These are phyloP conservation scores for Eumacrocentrus americanus DNA, from an alignment of 2,888 invertebrate species.

Conservation along the genomic window DNA sequence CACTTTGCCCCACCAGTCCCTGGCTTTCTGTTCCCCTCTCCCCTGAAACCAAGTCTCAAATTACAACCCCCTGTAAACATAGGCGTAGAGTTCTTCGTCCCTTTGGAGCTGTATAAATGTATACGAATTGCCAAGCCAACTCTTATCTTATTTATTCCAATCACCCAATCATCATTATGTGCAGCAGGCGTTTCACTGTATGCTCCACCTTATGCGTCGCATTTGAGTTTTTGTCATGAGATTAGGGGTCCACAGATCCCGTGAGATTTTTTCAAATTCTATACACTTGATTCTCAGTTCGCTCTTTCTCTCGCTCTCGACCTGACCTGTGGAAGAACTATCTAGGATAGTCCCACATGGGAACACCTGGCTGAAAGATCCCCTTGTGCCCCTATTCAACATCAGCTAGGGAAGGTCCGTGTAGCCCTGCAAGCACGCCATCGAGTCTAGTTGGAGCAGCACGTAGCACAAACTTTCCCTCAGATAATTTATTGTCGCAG, in stretches of 20 bases:
- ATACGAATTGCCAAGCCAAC: neutral
- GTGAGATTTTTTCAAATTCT: neutral
- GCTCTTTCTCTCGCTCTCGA: neutral
- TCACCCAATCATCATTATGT: too few species aligned
- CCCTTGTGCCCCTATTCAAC: too few species aligned
- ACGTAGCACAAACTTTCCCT: neutral
- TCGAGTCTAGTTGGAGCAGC: neutral
- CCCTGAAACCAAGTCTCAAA: constrained; percentile 44
- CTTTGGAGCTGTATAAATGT: too few species aligned
- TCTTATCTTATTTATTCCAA: neutral
- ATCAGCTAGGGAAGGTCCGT: neutral
- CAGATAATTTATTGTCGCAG: neutral
- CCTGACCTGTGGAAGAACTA: neutral
- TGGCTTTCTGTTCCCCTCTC: constrained; percentile 9
- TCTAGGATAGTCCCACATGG: neutral
- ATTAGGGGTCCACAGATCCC: too few species aligned
- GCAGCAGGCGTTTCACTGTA: too few species aligned
- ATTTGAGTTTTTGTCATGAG: too few species aligned
- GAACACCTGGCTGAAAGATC: constrained; percentile 12
- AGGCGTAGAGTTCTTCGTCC: constrained; percentile 44
- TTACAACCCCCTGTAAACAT: constrained; percentile 54
- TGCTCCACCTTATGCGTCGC: too few species aligned
- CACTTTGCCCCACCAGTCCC: constrained; percentile 44
- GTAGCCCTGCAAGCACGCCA: neutral
- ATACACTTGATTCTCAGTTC: constrained; percentile 5